These are phyloP conservation scores for Lysiphlebus fabarum DNA, from an alignment of 1,140 invertebrate genomes.

Conservation along the genomic window DNA sequence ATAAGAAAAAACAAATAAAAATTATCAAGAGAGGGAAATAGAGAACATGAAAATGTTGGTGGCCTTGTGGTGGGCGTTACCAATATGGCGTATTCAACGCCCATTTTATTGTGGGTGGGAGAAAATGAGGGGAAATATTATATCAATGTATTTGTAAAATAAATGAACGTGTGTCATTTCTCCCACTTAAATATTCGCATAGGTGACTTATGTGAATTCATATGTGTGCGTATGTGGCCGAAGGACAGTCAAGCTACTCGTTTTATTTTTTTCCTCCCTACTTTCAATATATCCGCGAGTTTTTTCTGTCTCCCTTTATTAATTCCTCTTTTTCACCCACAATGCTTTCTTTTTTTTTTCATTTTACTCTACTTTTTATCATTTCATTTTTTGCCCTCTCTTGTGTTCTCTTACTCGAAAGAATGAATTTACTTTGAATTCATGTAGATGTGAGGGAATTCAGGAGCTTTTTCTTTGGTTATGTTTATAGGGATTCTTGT, in stretches of 20 bases:
- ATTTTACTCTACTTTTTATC: neutral
- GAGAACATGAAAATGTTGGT: neutral
- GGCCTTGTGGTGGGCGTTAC: conserved; percentile 18
- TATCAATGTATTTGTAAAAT: neutral
- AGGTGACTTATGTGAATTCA: conserved; percentile 16
- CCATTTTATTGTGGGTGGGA: conserved; percentile 8
- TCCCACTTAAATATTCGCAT: neutral
- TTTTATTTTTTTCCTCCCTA: too few species aligned
- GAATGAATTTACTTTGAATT: neutral
- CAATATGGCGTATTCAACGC: conserved; percentile 21
- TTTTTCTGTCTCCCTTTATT: too few species aligned
- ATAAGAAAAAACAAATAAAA: conserved; percentile 1
- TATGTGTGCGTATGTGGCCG: neutral
- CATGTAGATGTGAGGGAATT: conserved; percentile 21
- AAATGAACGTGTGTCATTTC: neutral
- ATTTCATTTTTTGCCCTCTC: neutral
- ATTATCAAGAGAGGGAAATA: neutral
- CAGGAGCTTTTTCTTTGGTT: neutral
- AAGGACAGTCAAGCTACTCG: neutral
- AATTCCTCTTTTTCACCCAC: too few species aligned
- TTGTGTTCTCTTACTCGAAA: neutral
- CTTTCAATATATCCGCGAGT: too few species aligned
- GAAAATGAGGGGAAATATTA: conserved; percentile 12
- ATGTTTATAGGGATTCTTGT: neutral
- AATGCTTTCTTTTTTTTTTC: too few species aligned